A percentile compares a stretch with the other conserved stretches of the same genome.
phyloP scores from a whole-genome alignment of 2,113 vertebrate species.

The Muntiacus reevesi region DNA sequence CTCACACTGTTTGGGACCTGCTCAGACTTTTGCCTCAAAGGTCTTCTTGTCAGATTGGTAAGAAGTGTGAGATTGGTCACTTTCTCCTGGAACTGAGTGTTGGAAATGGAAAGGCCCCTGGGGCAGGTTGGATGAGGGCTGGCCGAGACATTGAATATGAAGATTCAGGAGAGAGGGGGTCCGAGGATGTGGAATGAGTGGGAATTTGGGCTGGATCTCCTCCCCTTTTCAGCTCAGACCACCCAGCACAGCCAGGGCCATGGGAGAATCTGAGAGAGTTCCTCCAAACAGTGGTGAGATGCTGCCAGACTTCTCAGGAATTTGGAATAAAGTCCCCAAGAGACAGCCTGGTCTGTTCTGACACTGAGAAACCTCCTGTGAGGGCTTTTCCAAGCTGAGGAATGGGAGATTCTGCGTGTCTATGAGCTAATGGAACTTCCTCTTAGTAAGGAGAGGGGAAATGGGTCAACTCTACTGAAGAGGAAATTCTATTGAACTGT shows the following conservation, averaged over 20 bases:
- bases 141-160: not conserved
- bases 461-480: not conserved
- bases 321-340: slow-evolving; percentile 23
- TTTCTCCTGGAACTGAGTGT: not conserved
- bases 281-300: not conserved
- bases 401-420: slow-evolving; percentile 16
- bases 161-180: not conserved
- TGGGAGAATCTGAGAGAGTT: not conserved
- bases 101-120: not conserved
- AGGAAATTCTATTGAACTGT: slow-evolving; percentile 57
- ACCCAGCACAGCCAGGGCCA: not conserved
- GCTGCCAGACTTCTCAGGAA: not conserved
- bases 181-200: rapidly evolving
- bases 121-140: not conserved
- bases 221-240: not conserved
- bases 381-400: slow-evolving; percentile 56
- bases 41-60: not conserved
- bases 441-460: not conserved
- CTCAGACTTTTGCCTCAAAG: not conserved
- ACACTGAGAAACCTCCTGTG: not conserved
- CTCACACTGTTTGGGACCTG: not conserved
- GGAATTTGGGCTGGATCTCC: not conserved
- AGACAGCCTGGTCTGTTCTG: not conserved
- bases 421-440: slow-evolving; percentile 36
- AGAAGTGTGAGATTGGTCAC: not conserved